A percentile compares a stretch with the other conserved stretches of the same genome.
Evolutionary conservation across 1,140 invertebrate species (phyloP).

Genomic region (Centruroides sculpturatus): DNA sequence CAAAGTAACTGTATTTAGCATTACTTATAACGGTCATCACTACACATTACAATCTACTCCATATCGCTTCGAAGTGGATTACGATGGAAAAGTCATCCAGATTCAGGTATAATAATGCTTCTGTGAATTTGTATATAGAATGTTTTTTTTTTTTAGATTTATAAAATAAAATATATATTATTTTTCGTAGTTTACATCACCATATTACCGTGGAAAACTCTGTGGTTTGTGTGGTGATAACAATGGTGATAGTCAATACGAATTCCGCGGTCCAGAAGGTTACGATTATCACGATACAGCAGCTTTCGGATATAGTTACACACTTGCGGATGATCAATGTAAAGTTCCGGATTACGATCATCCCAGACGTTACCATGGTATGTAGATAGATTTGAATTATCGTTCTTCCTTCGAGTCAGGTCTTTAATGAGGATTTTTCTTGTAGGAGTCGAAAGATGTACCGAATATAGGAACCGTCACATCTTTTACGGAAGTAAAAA

Average conservation of each 20-base stretch:
- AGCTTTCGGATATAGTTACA: not conserved
- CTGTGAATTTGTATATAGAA: no score
- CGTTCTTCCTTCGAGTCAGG: no score
- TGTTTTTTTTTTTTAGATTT: not conserved
- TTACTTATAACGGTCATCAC: slow-evolving; percentile 1
- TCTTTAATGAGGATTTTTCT: no score
- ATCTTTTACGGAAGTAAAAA: not conserved
- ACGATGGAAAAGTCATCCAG: slow-evolving; percentile 7
- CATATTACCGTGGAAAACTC: not conserved
- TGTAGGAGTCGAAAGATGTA: no score
- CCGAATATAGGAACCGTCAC: not conserved
- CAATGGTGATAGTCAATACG: not conserved
- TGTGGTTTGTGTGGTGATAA: not conserved
- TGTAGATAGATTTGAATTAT: no score
- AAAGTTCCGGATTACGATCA: no score
- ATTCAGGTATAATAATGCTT: not conserved
- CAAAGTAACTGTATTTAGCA: slow-evolving; percentile 1
- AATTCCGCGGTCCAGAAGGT: not conserved
- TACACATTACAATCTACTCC: slow-evolving; percentile 10
- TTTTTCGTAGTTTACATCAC: not conserved
- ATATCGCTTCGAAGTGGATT: slow-evolving; percentile 9
- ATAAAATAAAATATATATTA: not conserved
- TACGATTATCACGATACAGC: not conserved
- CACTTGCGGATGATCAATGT: not conserved
- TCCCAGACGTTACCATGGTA: no score